Conservation (phyloP, 2,797 vertebrate species). For the Myotis myotis region DNA sequence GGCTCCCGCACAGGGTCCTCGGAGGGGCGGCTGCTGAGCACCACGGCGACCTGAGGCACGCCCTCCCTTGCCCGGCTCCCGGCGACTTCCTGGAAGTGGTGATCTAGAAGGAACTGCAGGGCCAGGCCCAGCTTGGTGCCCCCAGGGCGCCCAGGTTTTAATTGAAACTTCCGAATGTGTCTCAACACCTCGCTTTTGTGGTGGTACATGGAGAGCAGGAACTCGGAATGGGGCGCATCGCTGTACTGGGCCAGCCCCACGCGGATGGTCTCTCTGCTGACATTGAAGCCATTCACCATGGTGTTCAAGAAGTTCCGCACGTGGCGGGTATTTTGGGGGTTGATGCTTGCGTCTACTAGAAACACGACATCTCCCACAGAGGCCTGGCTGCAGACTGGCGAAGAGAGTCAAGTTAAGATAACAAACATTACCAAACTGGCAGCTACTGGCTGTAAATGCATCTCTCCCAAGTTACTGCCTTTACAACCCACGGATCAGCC, state of each 20-base stretch:
- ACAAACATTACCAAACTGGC: neutral
- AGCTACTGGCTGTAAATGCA: neutral
- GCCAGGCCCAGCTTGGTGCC: constrained; percentile 83
- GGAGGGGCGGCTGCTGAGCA: constrained; percentile 86
- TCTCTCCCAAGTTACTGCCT: neutral
- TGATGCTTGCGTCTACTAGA: constrained; percentile 88
- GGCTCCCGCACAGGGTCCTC: constrained; percentile 83
- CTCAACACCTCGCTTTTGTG: constrained; percentile 79
- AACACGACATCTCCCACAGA: constrained; percentile 88
- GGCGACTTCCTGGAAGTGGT: constrained; percentile 82
- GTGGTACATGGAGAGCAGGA: constrained; percentile 83
- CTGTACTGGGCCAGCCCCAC: constrained; percentile 89
- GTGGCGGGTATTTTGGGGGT: constrained; percentile 80
- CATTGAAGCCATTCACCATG: constrained; percentile 85
- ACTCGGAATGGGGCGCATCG: constrained; percentile 81
- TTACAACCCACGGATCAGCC: neutral
- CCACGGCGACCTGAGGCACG: constrained; percentile 85
- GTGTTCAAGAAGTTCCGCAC: constrained; percentile 85
- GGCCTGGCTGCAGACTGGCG: constrained; percentile 87
- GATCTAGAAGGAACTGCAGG: constrained; percentile 83
- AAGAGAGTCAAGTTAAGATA: constrained; percentile 10
- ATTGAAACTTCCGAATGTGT: constrained; percentile 81
- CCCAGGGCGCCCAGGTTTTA: constrained; percentile 84
- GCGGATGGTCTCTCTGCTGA: constrained; percentile 83
- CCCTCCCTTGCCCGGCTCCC: constrained; percentile 81